Base-by-base conservation (phyloP, 2,113 vertebrate genomes). In the Corydoras maculifer region DNA sequence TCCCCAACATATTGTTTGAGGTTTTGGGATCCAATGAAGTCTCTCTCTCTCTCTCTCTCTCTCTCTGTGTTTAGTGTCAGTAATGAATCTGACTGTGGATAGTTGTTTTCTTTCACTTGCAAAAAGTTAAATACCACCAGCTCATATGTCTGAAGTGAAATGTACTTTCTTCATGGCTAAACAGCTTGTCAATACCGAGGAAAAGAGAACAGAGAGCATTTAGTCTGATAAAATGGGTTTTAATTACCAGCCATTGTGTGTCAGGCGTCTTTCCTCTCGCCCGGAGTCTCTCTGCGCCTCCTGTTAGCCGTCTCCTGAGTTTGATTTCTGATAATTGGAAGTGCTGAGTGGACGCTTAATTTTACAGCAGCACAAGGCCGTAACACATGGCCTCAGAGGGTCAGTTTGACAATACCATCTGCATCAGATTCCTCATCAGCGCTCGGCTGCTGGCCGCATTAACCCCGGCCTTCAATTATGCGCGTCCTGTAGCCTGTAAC, bases 261-360 rank as follows among this genome's bases (percentile, higher is more conserved):
- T 78, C 85, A 88, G 87, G 86, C 87, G 35, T 43, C 89, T 86
- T 89, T 70, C 18, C 60, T 81, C 72, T 75, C 72, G 74, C 70
- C 79, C 75, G 74, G 73, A 77, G 81, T 88, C 84, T 68, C 74
- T 76, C 82, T 71, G 83, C 81, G 80, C 84, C 84, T 86, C 82
- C 82, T 79, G 79, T 84, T 75, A 73, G 79, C 86, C 83, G 88
- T 83, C 88, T 85, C 84, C 86, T 80, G 83, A 60, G 77, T 94
- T 98, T 96, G 94, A 96, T 97, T 97, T 94, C 92, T 92, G 93
- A 93, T 95, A 88, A 92, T 90, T 88, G 82, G 87, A 88, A 85
- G 85, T 95, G 96, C 96, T 98, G 95, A 97, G 89, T 91, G 84
- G 83, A 94, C 94, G 86, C 79, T 82, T 83, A 58, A 73, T 62